Percentiles rank a stretch among this genome's conserved stretches.
These are phyloP conservation scores for Crotalus horridus DNA, from an alignment of 2,113 vertebrate species.

Conservation along the genomic window DNA sequence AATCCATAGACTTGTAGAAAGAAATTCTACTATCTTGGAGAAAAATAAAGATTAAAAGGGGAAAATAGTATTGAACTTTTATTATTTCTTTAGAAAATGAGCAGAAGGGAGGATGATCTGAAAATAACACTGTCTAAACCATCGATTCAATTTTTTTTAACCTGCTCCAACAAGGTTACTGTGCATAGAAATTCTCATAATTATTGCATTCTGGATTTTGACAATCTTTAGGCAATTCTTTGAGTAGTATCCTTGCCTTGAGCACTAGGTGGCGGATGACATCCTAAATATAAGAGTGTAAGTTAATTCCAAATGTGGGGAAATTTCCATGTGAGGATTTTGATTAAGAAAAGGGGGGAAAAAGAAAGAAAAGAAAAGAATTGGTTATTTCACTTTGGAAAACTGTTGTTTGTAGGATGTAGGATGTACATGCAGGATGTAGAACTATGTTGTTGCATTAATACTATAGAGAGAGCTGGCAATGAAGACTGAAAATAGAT, in stretches of 20 bases:
- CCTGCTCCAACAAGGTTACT: neutral
- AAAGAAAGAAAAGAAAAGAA: neutral
- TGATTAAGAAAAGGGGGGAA: neutral
- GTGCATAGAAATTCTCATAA: neutral
- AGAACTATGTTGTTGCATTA: neutral
- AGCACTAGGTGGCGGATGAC: conserved; percentile 5
- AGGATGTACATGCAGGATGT: too few species aligned
- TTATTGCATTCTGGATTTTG: neutral
- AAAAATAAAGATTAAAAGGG: neutral
- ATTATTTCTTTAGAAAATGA: neutral
- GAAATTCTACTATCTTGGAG: neutral
- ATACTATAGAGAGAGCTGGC: neutral
- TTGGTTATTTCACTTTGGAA: neutral
- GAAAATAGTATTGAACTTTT: neutral
- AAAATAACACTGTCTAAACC: neutral
- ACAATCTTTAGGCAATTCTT: neutral
- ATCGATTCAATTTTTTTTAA: neutral
- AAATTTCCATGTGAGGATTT: neutral
- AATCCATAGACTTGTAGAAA: neutral
- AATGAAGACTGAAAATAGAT: neutral
- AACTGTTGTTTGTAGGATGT: neutral
- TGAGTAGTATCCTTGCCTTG: neutral
- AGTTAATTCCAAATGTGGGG: neutral
- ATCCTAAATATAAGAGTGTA: neutral
- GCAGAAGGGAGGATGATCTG: neutral